Evolutionary conservation across 1,140 invertebrate genomes (phyloP).

Genomic region (Argopecten irradians): DNA sequence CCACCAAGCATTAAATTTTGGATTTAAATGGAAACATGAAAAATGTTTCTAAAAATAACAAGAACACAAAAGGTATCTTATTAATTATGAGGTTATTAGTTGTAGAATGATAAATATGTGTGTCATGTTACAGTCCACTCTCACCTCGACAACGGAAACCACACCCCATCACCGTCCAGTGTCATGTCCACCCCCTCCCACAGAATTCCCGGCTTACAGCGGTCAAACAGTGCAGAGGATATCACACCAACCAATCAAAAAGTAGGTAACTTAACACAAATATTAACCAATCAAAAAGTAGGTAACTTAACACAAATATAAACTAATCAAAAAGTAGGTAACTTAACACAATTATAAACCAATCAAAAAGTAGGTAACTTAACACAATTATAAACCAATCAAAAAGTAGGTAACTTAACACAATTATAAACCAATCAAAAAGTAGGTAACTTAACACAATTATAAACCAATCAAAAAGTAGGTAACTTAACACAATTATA

Average conservation of each 20-base stretch:
- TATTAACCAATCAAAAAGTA: not conserved
- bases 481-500: no score
- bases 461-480: no score
- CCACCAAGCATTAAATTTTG: no score
- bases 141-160: conserved; percentile 34
- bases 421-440: not conserved
- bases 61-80: no score
- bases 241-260: conserved; percentile 52
- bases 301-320: no score
- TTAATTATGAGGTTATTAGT: no score
- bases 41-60: no score
- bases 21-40: no score
- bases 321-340: not conserved
- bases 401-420: conserved; percentile 51
- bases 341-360: no score
- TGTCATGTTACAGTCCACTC: conserved; percentile 53
- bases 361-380: not conserved
- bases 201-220: conserved; percentile 53
- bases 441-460: no score
- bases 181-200: conserved; percentile 46
- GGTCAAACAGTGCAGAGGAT: conserved; percentile 72
- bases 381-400: conserved; percentile 33
- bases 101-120: not conserved
- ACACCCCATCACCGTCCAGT: conserved; percentile 31
- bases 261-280: conserved; percentile 48